Conservation (phyloP, 2,113 vertebrate species). For the Tinamus guttatus region DNA sequence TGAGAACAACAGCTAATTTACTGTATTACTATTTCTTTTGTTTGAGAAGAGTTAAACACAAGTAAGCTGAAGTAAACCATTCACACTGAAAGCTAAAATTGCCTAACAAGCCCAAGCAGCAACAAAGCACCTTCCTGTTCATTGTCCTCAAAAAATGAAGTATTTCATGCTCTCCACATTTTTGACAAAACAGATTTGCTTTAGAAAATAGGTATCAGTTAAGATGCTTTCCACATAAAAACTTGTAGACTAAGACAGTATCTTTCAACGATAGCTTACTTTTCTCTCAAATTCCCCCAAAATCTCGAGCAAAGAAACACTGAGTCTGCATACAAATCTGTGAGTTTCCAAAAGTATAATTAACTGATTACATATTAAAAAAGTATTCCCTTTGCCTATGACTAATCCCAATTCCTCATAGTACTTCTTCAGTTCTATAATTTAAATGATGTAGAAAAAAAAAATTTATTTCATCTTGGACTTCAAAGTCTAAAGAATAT, state of each 20-base stretch:
- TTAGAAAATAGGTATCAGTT: not conserved
- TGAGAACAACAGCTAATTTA: not conserved
- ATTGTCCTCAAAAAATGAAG: not conserved
- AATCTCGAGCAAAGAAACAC: not conserved
- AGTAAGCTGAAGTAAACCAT: not conserved
- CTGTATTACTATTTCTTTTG: not conserved
- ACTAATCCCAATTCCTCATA: not conserved
- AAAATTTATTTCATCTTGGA: too few relatives aligned
- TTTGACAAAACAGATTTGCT: not conserved
- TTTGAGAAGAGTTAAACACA: not conserved
- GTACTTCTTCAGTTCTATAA: not conserved
- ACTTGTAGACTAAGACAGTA: not conserved
- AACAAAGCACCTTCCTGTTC: not conserved
- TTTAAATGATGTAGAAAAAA: not conserved
- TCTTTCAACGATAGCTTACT: accelerated
- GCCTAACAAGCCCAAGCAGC: not conserved
- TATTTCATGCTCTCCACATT: not conserved
- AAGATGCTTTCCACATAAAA: not conserved
- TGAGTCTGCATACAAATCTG: not conserved
- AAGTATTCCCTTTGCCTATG: not conserved
- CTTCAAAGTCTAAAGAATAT: too few relatives aligned
- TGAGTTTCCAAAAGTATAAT: not conserved
- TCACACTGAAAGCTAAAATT: not conserved
- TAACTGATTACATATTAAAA: not conserved
- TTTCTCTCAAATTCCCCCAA: not conserved